phyloP scores from a whole-genome alignment of 2,797 vertebrate species.

The Mormyrops boulengeri region DNA sequence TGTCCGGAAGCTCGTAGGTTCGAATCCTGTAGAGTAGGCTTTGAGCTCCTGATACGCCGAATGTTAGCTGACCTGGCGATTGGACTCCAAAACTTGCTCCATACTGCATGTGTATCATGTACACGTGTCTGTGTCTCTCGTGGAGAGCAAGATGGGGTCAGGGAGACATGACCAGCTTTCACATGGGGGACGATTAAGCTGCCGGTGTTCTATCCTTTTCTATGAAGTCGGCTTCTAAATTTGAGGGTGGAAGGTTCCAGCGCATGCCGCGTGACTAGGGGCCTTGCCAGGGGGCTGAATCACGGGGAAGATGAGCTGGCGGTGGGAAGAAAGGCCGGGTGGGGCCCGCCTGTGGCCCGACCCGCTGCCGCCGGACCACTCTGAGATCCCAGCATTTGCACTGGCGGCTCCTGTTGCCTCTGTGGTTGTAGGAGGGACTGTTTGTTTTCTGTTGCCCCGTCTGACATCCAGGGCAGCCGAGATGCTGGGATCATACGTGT shows the following conservation, averaged over 20 bases:
- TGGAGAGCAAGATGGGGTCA: neutral
- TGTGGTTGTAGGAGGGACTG: neutral
- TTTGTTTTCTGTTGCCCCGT: slow-evolving; percentile 18
- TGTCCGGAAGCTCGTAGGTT: neutral
- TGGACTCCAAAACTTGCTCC: neutral
- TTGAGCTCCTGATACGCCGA: neutral
- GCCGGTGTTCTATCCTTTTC: neutral
- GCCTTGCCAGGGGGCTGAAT: neutral
- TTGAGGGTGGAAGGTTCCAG: neutral
- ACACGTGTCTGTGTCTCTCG: neutral
- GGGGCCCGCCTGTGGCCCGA: neutral
- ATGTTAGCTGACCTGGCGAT: neutral
- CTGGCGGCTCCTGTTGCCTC: neutral
- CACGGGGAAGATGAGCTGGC: neutral
- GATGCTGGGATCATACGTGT: slow-evolving; percentile 16
- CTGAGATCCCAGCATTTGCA: neutral
- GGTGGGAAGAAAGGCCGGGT: neutral
- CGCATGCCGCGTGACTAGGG: neutral
- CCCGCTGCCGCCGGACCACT: neutral
- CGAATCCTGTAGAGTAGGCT: neutral
- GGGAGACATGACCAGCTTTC: neutral
- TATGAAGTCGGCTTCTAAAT: neutral
- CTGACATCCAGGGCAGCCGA: slow-evolving; percentile 29
- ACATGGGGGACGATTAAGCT: neutral
- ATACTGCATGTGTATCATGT: neutral